These are phyloP conservation scores for Mayetiola destructor DNA, from an alignment of 2,888 invertebrate species.

Conservation along the genomic window DNA sequence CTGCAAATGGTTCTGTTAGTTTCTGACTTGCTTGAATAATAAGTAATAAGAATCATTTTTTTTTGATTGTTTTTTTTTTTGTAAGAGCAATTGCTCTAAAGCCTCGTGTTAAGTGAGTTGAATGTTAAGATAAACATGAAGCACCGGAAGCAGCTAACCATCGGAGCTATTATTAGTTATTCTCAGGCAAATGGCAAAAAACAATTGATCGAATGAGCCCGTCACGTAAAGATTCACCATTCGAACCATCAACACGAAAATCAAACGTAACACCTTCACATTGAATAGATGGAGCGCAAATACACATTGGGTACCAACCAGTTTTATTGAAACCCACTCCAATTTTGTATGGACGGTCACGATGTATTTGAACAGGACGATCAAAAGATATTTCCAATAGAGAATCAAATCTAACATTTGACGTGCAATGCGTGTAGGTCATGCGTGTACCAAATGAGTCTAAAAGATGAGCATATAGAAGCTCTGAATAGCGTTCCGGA, in stretches of 20 bases:
- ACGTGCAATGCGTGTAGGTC: constrained; percentile 70
- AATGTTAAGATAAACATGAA: too few species aligned
- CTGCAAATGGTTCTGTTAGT: too few species aligned
- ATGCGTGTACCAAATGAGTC: constrained; percentile 66
- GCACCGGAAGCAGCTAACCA: too few species aligned
- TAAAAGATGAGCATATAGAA: constrained; percentile 65
- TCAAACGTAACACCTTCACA: constrained; percentile 60
- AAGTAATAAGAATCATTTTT: too few species aligned
- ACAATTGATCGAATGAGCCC: constrained; percentile 66
- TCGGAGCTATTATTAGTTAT: too few species aligned
- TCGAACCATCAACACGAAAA: constrained; percentile 57
- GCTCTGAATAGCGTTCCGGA: constrained; percentile 48
- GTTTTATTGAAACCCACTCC: constrained; percentile 69
- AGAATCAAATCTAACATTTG: constrained; percentile 55
- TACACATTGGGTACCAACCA: constrained; percentile 69
- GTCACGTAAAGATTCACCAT: constrained; percentile 52
- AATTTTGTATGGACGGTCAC: constrained; percentile 56
- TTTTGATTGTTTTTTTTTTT: too few species aligned
- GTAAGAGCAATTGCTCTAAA: too few species aligned
- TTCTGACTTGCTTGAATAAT: too few species aligned
- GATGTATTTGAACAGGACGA: constrained; percentile 61
- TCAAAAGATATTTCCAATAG: constrained; percentile 69
- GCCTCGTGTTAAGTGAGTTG: too few species aligned
- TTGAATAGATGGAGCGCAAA: constrained; percentile 49
- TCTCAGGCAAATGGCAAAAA: constrained; percentile 35